phyloP scores from a whole-genome alignment of 2,113 vertebrate genomes.

The Sebastes schlegelii region DNA sequence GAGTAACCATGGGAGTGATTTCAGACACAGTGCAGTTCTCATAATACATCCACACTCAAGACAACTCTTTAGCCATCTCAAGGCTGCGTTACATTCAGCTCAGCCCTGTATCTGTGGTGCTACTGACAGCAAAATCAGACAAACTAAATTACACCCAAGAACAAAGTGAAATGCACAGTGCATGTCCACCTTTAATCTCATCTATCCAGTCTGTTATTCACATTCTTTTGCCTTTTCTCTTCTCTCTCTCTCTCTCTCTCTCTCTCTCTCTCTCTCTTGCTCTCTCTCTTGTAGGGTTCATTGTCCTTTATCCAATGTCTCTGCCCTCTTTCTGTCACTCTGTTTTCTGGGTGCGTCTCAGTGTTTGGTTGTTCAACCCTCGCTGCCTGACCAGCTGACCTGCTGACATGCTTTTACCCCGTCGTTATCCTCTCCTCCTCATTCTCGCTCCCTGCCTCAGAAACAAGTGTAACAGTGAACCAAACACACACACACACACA shows the following conservation, averaged over 20 bases:
- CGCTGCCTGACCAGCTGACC: constrained; percentile 55
- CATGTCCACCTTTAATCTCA: neutral
- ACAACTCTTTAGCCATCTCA: neutral
- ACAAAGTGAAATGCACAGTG: neutral
- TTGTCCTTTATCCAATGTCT: constrained; percentile 38
- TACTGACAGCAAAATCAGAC: neutral
- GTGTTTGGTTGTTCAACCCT: constrained; percentile 51
- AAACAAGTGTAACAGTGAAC: constrained; percentile 16
- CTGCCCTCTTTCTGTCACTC: constrained; percentile 67
- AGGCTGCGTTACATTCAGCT: neutral
- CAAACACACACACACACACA: neutral
- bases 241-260: neutral
- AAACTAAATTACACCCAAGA: neutral
- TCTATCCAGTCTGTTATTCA: neutral
- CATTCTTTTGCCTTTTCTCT: neutral
- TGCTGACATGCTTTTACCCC: constrained; percentile 57
- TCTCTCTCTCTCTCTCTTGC: neutral
- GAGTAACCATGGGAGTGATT: constrained; percentile 7
- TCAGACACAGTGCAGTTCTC: neutral
- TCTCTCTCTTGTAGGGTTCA: constrained; percentile 16
- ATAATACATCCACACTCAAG: neutral
- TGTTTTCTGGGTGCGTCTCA: constrained; percentile 50
- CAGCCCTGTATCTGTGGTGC: neutral
- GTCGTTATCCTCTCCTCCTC: constrained; percentile 30
- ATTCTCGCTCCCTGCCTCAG: constrained; percentile 14